These are phyloP conservation scores for Zootermopsis nevadensis DNA, from an alignment of 2,888 invertebrate species.

Conservation along the genomic window DNA sequence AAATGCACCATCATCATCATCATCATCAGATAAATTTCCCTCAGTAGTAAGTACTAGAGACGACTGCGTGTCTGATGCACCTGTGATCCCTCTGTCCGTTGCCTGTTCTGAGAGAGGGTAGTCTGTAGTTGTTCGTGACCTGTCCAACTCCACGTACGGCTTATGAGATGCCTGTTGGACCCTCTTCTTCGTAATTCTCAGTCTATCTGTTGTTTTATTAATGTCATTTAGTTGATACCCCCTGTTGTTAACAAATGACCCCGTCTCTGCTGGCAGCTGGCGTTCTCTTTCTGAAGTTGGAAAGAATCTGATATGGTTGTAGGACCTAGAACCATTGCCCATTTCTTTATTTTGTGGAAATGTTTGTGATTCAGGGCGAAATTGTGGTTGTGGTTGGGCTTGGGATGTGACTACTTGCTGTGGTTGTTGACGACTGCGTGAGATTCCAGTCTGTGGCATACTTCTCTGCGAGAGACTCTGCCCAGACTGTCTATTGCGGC, in stretches of 20 bases:
- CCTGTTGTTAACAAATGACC: constrained; percentile 74
- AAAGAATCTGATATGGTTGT: constrained; percentile 32
- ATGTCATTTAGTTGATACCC: constrained; percentile 55
- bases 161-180: neutral
- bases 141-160: neutral
- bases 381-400: constrained; percentile 46
- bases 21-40: neutral
- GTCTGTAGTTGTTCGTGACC: neutral
- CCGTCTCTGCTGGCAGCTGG: constrained; percentile 81
- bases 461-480: neutral
- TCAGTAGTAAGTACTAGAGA: neutral
- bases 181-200: neutral
- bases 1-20: constrained; percentile 9
- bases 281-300: constrained; percentile 64
- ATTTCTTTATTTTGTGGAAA: constrained; percentile 10
- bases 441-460: neutral
- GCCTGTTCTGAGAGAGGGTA: constrained; percentile 4
- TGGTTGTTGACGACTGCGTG: constrained; percentile 44
- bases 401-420: constrained; percentile 50
- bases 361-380: constrained; percentile 3
- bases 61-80: neutral
- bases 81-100: neutral
- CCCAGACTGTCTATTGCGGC: neutral
- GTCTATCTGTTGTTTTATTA: constrained; percentile 20
- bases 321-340: neutral